A percentile compares a stretch with the other conserved stretches of the same genome.
These are phyloP conservation scores for Eidolon helvum DNA, from an alignment of 2,113 vertebrate genomes.

Conservation along the genomic window DNA sequence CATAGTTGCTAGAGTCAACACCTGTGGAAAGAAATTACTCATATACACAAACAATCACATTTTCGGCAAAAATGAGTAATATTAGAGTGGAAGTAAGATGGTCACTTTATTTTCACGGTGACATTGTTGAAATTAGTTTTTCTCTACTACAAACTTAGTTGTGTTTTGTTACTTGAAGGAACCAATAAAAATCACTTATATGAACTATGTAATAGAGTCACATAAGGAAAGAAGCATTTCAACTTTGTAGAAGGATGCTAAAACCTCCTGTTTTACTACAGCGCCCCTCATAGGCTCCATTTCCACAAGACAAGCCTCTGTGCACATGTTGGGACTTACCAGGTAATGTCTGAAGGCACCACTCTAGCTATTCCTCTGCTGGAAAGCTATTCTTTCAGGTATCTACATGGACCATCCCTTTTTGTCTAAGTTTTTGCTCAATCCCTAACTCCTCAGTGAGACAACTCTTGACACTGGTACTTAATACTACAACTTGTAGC, in stretches of 20 bases:
- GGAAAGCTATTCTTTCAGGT: background rate
- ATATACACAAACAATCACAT: background rate
- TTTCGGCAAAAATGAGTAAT: background rate
- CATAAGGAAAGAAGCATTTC: background rate
- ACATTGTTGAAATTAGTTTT: background rate
- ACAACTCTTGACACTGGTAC: background rate
- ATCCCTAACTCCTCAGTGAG: background rate
- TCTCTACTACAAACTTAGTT: background rate
- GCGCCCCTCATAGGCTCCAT: rapidly evolving
- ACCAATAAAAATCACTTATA: background rate
- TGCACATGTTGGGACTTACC: background rate
- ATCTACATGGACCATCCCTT: background rate
- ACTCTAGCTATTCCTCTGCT: background rate
- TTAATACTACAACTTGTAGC: rapidly evolving
- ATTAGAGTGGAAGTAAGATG: background rate
- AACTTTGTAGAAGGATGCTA: background rate
- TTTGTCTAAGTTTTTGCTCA: background rate
- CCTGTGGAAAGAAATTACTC: background rate
- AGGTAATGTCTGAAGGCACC: no score
- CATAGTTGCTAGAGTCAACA: background rate
- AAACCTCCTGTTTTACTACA: background rate
- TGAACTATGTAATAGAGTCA: background rate
- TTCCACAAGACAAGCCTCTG: rapidly evolving
- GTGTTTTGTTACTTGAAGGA: background rate
- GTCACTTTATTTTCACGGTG: background rate